A percentile compares a stretch with the other conserved stretches of the same genome.
Conservation (phyloP, 1,140 invertebrate genomes). For the Trypoxylus dichotomus region DNA sequence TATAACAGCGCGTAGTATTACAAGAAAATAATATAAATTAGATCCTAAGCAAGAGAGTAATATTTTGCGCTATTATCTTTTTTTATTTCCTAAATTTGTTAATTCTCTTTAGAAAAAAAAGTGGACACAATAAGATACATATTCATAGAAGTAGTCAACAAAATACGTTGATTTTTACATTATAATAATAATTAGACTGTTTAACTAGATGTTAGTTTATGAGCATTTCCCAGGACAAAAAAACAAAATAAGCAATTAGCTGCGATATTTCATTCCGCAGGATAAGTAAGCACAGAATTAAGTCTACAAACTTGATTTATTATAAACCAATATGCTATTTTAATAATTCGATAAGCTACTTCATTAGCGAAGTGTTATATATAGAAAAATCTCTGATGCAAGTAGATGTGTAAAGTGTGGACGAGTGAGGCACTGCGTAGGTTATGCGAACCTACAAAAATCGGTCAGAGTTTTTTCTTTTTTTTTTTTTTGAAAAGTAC, state of each 20-base stretch:
- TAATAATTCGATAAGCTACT: slow-evolving; percentile 26
- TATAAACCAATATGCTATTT: slow-evolving; percentile 29
- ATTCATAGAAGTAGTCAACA: too few relatives aligned
- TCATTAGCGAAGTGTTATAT: slow-evolving; percentile 32
- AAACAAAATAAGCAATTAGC: not conserved
- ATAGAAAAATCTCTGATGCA: slow-evolving; percentile 20
- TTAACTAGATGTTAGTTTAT: too few relatives aligned
- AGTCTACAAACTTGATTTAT: slow-evolving; percentile 25
- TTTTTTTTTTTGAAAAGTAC: not conserved
- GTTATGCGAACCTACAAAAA: slow-evolving; percentile 20
- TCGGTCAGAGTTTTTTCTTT: not conserved
- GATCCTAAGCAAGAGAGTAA: too few relatives aligned
- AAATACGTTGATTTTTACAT: too few relatives aligned
- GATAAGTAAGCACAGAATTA: not conserved
- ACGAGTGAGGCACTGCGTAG: slow-evolving; percentile 6
- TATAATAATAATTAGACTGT: too few relatives aligned
- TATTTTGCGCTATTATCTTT: too few relatives aligned
- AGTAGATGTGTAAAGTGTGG: slow-evolving; percentile 20
- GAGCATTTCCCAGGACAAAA: not conserved
- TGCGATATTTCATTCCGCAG: not conserved
- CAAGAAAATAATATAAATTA: too few relatives aligned
- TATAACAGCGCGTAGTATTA: too few relatives aligned
- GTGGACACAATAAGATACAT: too few relatives aligned
- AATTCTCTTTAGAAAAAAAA: too few relatives aligned
- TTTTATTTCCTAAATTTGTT: too few relatives aligned